Percentiles rank a stretch among this genome's conserved stretches.
phyloP scores from a whole-genome alignment of 1,140 invertebrate species.

The Ceratitis capitata region DNA sequence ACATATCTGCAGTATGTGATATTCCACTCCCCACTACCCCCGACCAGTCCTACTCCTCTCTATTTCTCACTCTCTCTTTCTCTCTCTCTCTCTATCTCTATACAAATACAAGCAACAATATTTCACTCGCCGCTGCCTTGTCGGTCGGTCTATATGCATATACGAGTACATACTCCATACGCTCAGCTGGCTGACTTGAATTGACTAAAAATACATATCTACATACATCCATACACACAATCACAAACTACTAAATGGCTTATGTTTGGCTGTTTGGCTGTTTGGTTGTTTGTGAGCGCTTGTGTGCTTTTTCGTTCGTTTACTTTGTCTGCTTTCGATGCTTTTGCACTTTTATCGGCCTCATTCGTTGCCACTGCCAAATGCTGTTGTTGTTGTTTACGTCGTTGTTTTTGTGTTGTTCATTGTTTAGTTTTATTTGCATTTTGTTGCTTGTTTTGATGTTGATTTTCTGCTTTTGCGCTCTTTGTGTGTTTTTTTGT shows the following conservation, averaged over 20 bases:
- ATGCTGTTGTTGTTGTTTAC: background rate
- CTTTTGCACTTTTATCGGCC: slow-evolving; percentile 37
- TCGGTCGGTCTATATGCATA: too few species aligned
- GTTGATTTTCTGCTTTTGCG: slow-evolving; percentile 8
- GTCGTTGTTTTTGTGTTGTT: too few species aligned
- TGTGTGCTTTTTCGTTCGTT: background rate
- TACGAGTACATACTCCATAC: too few species aligned
- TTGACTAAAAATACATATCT: background rate
- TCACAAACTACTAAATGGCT: too few species aligned
- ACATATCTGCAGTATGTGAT: too few species aligned
- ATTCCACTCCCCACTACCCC: background rate
- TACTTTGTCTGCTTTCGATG: background rate
- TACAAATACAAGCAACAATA: background rate
- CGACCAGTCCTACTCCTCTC: background rate
- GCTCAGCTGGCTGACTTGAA: background rate
- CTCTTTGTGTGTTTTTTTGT: background rate
- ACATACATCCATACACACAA: background rate
- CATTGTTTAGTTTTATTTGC: background rate
- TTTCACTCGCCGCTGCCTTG: background rate
- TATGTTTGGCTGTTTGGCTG: background rate
- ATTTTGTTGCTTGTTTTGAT: background rate
- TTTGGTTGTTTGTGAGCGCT: background rate
- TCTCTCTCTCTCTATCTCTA: too few species aligned
- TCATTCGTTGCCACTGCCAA: slow-evolving; percentile 36
- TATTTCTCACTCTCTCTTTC: too few species aligned